Evolutionary conservation across 1,140 invertebrate species (phyloP), one percentile per base, ranked within the genome.

Genomic region (Drosophila saltans): DNA sequence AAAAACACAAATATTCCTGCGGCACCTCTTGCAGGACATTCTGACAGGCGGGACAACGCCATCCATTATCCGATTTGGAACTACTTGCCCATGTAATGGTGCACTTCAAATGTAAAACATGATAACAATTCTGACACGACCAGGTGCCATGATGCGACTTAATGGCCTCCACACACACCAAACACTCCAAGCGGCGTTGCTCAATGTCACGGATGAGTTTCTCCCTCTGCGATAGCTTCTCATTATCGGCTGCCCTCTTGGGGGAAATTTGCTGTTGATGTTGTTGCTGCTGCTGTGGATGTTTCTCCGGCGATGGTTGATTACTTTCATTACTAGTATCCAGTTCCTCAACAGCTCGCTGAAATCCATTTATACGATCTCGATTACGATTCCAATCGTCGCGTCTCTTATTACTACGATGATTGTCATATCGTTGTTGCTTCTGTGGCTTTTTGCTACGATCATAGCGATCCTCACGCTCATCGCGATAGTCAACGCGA

Each of bases 41-140:
- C 88, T 98, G 97, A 91, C 97, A 98, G 0, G 97, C 97, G 11
- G 98, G 98, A 92, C 98, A 99, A 21, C 98, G 94, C 98, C 98
- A 99, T 26, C 94, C 94, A 56, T 97, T 93, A 94, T 96, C 95
- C 33, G 94, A 94, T 90, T 96, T 94, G 24, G 97, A 97, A 41
- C 96, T 96, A 59, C 94, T 94, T 1, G 97, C 97, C 98, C 98
- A 99, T 85, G 97, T 97, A 72, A 96, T 95, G 43, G 97, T 96
- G 92, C 98, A 99, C 65, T 95, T 94, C 2, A 99, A 93, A 93
- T 99, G 98, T 64, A 98, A 93, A 75, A 98, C 96, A 90, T 99
- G 97, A 93, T 95, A 98, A 83, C 98, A 99, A 75, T 96, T 97
- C 41, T 93, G 84, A 92, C 98, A 99, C 11, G 95, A 96, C 98